phyloP scores from a whole-genome alignment of 30 jellyfish, hydroid and myxozoan genomes.

The Sanderia malayensis region DNA sequence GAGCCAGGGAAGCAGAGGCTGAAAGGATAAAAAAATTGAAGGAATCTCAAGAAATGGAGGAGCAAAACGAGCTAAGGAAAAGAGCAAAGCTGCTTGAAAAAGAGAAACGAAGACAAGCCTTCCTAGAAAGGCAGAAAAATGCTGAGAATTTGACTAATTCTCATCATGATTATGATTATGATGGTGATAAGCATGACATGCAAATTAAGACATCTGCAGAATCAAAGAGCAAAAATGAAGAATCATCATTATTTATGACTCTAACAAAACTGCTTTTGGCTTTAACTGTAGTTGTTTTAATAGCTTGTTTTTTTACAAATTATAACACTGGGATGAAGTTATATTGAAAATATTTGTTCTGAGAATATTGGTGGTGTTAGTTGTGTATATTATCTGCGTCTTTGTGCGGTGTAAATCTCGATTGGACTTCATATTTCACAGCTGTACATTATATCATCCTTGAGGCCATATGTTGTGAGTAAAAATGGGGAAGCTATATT shows the following conservation, averaged over 20 bases:
- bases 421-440: too few relatives aligned
- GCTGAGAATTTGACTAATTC: not conserved
- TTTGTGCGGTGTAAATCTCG: too few relatives aligned
- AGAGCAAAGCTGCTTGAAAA: slow-evolving; percentile 48
- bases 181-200: not conserved
- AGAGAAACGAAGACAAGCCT: slow-evolving; percentile 53
- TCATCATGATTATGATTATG: not conserved
- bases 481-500: too few relatives aligned
- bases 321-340: not conserved
- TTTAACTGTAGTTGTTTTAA: not conserved
- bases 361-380: too few relatives aligned
- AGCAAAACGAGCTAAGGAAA: slow-evolving; percentile 28
- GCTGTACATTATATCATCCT: too few relatives aligned
- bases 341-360: not conserved
- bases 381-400: too few relatives aligned
- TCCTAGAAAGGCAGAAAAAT: slow-evolving; percentile 35
- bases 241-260: not conserved
- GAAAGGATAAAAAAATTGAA: slow-evolving; percentile 22
- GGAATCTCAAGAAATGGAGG: slow-evolving; percentile 28
- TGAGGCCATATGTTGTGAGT: too few relatives aligned
- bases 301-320: not conserved
- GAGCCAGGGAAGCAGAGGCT: slow-evolving; percentile 39
- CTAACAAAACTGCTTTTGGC: not conserved
- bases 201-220: not conserved
- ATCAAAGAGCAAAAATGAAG: not conserved